Conservation (phyloP, 2,888 invertebrate species). For the Ochropleura plecta region DNA sequence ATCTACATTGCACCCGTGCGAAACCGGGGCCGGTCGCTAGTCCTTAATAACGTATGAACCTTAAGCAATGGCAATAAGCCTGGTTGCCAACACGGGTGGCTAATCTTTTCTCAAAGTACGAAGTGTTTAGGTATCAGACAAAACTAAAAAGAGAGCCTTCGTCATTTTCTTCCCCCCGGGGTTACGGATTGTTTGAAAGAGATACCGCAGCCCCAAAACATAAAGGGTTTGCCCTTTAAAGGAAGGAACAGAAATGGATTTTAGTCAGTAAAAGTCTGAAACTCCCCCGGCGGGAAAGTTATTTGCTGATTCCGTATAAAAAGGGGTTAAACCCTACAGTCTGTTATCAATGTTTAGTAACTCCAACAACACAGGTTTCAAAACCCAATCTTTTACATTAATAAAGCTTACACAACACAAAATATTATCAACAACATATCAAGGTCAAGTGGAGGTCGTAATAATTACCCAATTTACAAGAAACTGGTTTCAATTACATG, state of each 20-base stretch:
- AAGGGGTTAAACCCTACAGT: background rate
- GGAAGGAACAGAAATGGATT: no score
- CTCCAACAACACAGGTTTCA: background rate
- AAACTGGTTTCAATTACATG: constrained; percentile 24
- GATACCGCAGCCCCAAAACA: no score
- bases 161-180: background rate
- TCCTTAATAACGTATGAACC: no score
- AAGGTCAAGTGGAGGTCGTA: constrained; percentile 8
- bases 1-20: no score
- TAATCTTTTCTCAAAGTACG: no score
- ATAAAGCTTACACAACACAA: constrained; percentile 1
- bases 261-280: no score
- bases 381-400: constrained; percentile 3
- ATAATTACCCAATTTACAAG: constrained; percentile 28
- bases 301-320: background rate
- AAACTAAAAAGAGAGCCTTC: background rate
- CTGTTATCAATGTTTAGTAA: background rate
- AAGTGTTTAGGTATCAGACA: background rate
- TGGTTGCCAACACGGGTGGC: no score
- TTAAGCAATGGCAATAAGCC: no score
- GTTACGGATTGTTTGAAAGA: no score
- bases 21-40: no score
- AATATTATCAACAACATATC: constrained; percentile 17
- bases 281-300: no score
- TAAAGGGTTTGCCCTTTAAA: no score